Evolutionary conservation across 2,113 vertebrate species (phyloP).

Genomic region (Calypte anna): DNA sequence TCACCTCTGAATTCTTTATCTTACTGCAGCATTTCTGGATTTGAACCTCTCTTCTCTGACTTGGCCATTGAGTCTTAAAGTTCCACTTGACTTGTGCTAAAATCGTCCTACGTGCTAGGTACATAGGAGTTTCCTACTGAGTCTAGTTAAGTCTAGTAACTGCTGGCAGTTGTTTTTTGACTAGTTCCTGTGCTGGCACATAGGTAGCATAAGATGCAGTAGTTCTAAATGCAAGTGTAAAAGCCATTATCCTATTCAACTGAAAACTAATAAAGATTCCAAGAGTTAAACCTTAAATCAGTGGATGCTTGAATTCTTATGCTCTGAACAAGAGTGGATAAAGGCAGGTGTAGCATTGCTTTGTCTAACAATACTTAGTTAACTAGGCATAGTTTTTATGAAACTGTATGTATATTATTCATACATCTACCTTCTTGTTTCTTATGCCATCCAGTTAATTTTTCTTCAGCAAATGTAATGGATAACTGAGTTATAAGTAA

Average conservation of each 20-base stretch:
- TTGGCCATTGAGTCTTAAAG: constrained; percentile 13
- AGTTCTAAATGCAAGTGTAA: background rate
- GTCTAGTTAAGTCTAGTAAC: background rate
- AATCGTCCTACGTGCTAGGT: background rate
- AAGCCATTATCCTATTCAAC: background rate
- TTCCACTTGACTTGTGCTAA: constrained; percentile 23
- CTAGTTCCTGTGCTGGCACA: background rate
- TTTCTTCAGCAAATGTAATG: background rate
- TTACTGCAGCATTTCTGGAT: constrained; percentile 16
- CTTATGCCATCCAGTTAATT: background rate
- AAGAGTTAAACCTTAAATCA: background rate
- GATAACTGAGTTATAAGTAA: background rate
- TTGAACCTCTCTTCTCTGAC: constrained; percentile 16
- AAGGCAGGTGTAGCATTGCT: background rate
- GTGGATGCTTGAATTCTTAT: background rate
- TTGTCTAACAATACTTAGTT: background rate
- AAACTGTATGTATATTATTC: too few relatives aligned
- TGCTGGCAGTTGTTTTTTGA: background rate
- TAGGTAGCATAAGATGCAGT: background rate
- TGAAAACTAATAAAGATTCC: background rate
- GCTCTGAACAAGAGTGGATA: background rate
- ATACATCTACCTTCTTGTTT: background rate
- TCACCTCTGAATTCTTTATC: constrained; percentile 16
- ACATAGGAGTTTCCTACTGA: background rate
- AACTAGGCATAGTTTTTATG: background rate